phyloP scores from a whole-genome alignment of 2,797 vertebrate species.

The Galago senegalensis region DNA sequence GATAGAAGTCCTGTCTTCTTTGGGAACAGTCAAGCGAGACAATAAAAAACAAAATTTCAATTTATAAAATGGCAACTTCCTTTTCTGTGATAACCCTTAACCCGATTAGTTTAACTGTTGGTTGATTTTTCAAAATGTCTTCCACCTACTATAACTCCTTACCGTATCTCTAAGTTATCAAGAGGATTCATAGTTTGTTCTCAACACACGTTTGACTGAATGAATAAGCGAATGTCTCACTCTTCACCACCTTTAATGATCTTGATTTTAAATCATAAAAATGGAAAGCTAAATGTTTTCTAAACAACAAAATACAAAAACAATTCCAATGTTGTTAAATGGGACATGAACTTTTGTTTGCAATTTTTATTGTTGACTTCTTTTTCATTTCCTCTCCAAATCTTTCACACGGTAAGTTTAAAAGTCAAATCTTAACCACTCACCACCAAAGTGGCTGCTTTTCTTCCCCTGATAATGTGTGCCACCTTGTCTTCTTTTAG shows the following conservation, averaged over 20 bases:
- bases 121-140: constrained; percentile 9
- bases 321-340: not conserved
- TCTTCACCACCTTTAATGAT: not conserved
- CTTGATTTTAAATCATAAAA: constrained; percentile 43
- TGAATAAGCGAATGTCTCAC: not conserved
- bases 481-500: not conserved
- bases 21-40: not conserved
- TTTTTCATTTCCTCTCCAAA: constrained; percentile 38
- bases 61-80: not conserved
- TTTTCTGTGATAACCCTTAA: not conserved
- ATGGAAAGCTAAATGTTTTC: not conserved
- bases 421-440: not conserved
- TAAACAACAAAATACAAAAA: not conserved
- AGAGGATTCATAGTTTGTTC: not conserved
- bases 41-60: not conserved
- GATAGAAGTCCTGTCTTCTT: not conserved
- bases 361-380: constrained; percentile 51
- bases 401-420: not conserved
- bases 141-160: not conserved
- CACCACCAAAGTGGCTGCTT: not conserved
- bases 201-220: not conserved
- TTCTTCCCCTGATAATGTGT: not conserved
- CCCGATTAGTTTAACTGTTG: not conserved
- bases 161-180: not conserved
- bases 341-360: not conserved